Evolutionary conservation across 2,888 invertebrate genomes (phyloP), one percentile per base, ranked within the genome.

Genomic region (Nemapogon koenigi): DNA sequence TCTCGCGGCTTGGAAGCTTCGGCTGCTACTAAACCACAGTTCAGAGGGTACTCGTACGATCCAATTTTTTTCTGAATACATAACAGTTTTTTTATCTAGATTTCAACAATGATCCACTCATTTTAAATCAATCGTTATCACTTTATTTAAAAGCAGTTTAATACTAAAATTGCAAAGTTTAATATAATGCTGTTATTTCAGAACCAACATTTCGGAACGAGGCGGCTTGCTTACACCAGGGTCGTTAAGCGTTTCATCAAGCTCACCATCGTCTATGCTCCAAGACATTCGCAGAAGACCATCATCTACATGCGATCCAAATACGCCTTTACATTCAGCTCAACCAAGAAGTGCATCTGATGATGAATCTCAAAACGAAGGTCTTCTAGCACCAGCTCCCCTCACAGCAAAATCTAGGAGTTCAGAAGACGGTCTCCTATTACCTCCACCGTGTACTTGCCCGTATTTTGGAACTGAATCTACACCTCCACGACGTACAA

Each of bases 1-100:
- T 91, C 91, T 16, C 82, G 90, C 45, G 90, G 91, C 44, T 75
- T 91, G 51, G 90, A 90, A 69, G 88, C 88, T 45, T 88, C 88
- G 41, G 75, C 76, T 50, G 72, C 66, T 46, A 62, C 65, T 51
- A 75, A 75, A 68, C 66, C 72, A 52, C 67, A 70, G 46, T 63
- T 58, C 57, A 65, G 62, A 73, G 76, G 76, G 76, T 78, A 76
- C 16, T 33, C 14, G 14, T n/a, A n/a, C n/a, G n/a, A n/a, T n/a
- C n/a, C n/a, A n/a, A n/a, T n/a, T n/a, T n/a, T n/a, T n/a, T n/a
- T n/a, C n/a, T n/a, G n/a, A n/a, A n/a, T n/a, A n/a, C n/a, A n/a
- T n/a, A n/a, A n/a, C n/a, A n/a, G n/a, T n/a, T n/a, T n/a, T n/a
- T n/a, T n/a, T n/a, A n/a, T n/a, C n/a, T n/a, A n/a, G n/a, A n/a